These are phyloP conservation scores for Etia nguti DNA, from an alignment of 2,113 vertebrate genomes.

Conservation along the genomic window DNA sequence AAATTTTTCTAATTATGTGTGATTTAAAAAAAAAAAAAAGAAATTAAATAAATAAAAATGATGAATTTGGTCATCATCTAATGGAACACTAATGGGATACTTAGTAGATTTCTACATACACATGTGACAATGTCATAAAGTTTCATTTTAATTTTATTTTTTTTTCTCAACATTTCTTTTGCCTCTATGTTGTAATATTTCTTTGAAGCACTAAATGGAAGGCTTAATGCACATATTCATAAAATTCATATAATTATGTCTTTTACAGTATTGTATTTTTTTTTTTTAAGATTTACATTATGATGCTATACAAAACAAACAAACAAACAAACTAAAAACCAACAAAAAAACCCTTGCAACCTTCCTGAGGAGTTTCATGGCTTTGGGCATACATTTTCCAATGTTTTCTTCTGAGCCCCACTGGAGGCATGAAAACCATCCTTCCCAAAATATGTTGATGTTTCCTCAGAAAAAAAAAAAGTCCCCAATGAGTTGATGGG, in stretches of 20 bases:
- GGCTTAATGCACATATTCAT: background rate
- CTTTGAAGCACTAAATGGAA: background rate
- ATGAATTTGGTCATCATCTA: background rate
- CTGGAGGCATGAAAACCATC: background rate
- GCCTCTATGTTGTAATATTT: background rate
- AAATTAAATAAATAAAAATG: background rate
- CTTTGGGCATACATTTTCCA: background rate
- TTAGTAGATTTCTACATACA: background rate
- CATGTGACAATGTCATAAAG: background rate
- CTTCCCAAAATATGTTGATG: background rate
- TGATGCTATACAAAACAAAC: background rate
- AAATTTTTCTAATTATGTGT: background rate
- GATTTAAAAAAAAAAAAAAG: background rate
- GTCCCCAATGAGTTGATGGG: background rate
- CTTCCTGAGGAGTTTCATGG: background rate
- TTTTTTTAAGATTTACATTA: background rate
- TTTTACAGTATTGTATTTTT: background rate
- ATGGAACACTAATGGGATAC: background rate
- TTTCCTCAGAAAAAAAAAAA: background rate
- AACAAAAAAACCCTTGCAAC: background rate
- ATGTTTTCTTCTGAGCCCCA: background rate
- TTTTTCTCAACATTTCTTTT: background rate
- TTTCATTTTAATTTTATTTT: rapidly evolving
- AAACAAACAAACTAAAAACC: rapidly evolving
- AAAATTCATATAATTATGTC: background rate